Evolutionary conservation across 2,888 invertebrate species (phyloP).

Genomic region (Craniophora ligustri): DNA sequence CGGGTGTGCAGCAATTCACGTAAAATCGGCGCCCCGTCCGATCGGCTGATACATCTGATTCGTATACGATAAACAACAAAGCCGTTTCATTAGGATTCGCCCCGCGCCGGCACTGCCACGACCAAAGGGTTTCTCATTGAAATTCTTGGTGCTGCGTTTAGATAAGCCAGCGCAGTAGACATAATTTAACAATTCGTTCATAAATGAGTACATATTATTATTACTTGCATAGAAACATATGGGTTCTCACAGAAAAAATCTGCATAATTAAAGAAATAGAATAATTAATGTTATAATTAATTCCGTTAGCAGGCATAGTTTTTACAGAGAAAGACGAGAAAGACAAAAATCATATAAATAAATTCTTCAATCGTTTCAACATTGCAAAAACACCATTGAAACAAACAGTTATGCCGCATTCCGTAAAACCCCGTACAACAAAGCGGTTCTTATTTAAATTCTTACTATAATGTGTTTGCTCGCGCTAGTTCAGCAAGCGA

Average conservation of each 20-base stretch:
- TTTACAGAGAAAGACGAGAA: too few species aligned
- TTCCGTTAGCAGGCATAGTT: too few species aligned
- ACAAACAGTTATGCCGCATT: neutral
- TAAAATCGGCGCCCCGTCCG: conserved; percentile 27
- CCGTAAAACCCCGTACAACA: neutral
- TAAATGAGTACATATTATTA: neutral
- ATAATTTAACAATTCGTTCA: neutral
- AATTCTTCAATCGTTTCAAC: too few species aligned
- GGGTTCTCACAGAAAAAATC: too few species aligned
- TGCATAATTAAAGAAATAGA: too few species aligned
- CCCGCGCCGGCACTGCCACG: conserved; percentile 35
- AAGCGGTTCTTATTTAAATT: conserved; percentile 33
- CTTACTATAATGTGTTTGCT: conserved; percentile 16
- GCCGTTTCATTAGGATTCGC: conserved; percentile 66
- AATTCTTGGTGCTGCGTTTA: conserved; percentile 44
- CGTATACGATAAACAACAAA: conserved; percentile 60
- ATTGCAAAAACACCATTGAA: neutral
- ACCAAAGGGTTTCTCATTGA: conserved; percentile 50
- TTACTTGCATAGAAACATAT: too few species aligned
- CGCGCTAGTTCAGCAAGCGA: conserved; percentile 14
- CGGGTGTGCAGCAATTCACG: conserved; percentile 42
- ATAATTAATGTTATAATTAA: too few species aligned
- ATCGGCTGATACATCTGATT: conserved; percentile 50
- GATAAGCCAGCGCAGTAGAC: conserved; percentile 23
- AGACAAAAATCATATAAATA: too few species aligned